Base-by-base conservation (phyloP, 2,888 invertebrate genomes). In the Pyrrhia umbra region DNA sequence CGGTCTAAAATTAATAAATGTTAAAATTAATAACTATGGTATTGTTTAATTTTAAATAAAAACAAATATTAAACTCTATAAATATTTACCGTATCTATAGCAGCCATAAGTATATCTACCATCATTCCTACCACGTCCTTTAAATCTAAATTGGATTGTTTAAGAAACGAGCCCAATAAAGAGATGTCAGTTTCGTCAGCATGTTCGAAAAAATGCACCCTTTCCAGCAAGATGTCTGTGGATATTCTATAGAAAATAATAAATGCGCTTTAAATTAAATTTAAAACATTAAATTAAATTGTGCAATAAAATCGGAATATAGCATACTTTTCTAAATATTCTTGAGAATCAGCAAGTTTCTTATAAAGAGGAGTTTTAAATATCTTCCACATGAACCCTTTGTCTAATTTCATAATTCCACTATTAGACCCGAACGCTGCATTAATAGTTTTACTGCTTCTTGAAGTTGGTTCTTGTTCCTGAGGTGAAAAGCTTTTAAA, bases 81-180 rank as follows among this genome's bases (percentile, higher is more conserved):
- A 1, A 45, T 47, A 60, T 92, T 92, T 93, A 97, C 97, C 67
- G 98, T 98, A 85, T 98, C 98, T 60, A 98, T 96, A 60, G 98
- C 98, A 54, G 98, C 98, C 85, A 98, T 95, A 21, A 98, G 89
- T 85, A 98, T 96, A 89, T 98, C 98, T 39, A 97, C 97, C 63
- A 97, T 96, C 95, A 98, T 97, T 58, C 98, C 98, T 46, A 97
- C 95, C n/a, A 98, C 95, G 88, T 98, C 98, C 84, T 97, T 97
- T 18, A 96, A 92, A 87, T 97, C 97, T 4, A 98, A 86, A 77
- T 96, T 96, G 0, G 96, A 95, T 66, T 96, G 96, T 56, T 95
- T 91, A 3, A 98, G 87, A 89, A 98, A 98, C 20, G 95, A 95
- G 65, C 96, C 95, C 45, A 98, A 87, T 10, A 98, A 90, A 1